Conservation (phyloP, 1,140 invertebrate genomes). For the Bombus confusus region DNA sequence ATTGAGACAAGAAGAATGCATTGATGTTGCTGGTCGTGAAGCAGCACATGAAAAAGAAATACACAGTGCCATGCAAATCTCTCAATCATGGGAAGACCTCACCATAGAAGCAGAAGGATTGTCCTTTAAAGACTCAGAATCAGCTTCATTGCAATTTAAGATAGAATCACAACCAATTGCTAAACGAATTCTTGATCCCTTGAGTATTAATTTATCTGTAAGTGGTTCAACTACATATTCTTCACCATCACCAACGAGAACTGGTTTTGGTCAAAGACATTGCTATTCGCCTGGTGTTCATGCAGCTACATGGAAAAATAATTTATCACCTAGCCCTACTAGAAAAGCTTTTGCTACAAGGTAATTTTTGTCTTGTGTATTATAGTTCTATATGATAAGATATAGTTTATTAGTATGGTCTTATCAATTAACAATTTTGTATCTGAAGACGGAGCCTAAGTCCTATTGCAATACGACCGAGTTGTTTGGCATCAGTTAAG, state of each 20-base stretch:
- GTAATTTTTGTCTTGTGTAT: constrained; percentile 66
- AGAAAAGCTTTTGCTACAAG: constrained; percentile 89
- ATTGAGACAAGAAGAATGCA: constrained; percentile 93
- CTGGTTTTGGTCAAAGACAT: constrained; percentile 82
- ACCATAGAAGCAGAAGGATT: constrained; percentile 87
- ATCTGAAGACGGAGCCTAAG: constrained; percentile 88
- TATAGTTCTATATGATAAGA: constrained; percentile 24
- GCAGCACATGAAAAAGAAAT: constrained; percentile 94
- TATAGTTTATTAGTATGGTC: neutral
- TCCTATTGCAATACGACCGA: constrained; percentile 89
- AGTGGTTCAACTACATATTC: constrained; percentile 82
- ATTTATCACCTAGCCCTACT: constrained; percentile 91
- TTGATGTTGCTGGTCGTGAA: constrained; percentile 91
- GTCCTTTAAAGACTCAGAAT: constrained; percentile 80
- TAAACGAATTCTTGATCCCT: constrained; percentile 78
- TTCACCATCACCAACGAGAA: constrained; percentile 87
- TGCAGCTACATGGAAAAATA: constrained; percentile 83
- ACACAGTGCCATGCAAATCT: constrained; percentile 94
- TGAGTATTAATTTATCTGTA: constrained; percentile 78
- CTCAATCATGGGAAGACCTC: constrained; percentile 94
- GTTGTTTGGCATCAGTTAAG: constrained; percentile 86
- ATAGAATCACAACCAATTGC: constrained; percentile 75
- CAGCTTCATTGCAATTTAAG: constrained; percentile 75
- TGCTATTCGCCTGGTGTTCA: constrained; percentile 87
- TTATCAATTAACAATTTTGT: neutral